A percentile compares a stretch with the other conserved stretches of the same genome.
These are phyloP conservation scores for Pocillopora grandis DNA, from an alignment of 92 coral and sea anemone species.

Conservation along the genomic window DNA sequence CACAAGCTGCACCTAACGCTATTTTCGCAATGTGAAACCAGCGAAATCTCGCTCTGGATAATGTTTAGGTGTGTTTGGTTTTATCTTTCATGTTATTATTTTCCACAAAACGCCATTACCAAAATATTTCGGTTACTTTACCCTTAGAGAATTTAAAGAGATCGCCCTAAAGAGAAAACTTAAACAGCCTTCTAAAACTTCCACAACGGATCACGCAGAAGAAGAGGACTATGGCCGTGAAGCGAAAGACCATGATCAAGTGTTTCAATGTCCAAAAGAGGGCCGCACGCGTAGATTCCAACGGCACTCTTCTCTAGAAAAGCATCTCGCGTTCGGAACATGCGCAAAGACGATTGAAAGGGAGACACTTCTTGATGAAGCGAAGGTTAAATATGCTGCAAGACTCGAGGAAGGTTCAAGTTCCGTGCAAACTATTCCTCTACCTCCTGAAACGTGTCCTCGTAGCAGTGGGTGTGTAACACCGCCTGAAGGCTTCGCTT, in stretches of 20 bases:
- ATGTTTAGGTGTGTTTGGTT: background rate
- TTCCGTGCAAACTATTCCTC: too few relatives aligned
- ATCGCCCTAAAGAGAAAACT: background rate
- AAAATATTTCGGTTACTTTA: conserved; percentile 11
- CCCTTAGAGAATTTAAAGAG: conserved; percentile 40
- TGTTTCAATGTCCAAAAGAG: conserved; percentile 35
- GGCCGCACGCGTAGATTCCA: conserved; percentile 34
- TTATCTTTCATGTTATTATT: background rate
- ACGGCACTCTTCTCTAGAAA: conserved; percentile 31
- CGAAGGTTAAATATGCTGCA: too few relatives aligned
- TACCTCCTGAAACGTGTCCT: too few relatives aligned
- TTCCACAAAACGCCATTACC: conserved; percentile 29
- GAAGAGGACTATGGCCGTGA: conserved; percentile 17
- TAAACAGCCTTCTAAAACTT: background rate
- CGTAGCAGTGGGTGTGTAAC: too few relatives aligned
- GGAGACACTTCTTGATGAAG: too few relatives aligned
- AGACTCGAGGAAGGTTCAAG: too few relatives aligned
- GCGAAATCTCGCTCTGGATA: background rate
- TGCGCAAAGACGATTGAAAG: conserved; percentile 21
- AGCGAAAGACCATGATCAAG: conserved; percentile 22
- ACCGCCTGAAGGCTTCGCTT: too few relatives aligned
- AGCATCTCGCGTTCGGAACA: conserved; percentile 33
- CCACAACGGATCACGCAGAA: conserved; percentile 16
- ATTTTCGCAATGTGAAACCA: too few relatives aligned
- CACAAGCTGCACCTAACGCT: too few relatives aligned